Evolutionary conservation across 1,140 invertebrate genomes (phyloP).

Genomic region (Oedothorax gibbosus): DNA sequence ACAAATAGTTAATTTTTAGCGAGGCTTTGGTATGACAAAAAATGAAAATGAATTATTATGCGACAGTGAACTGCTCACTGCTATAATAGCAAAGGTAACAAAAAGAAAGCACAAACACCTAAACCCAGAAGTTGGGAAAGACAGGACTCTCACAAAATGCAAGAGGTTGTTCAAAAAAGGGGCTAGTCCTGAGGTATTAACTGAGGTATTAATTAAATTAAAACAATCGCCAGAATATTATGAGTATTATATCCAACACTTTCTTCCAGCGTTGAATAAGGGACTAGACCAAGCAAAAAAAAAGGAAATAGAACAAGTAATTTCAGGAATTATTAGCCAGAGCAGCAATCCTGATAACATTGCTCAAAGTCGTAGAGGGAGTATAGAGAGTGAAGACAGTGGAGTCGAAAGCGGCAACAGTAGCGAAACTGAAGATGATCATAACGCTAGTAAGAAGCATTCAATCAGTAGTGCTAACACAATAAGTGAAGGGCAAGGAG

Average conservation of each 20-base stretch:
- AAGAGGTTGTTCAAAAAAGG: background rate
- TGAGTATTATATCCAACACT: conserved; percentile 1
- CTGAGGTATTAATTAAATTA: background rate
- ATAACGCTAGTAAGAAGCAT: background rate
- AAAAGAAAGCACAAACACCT: background rate
- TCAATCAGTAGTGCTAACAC: conserved; percentile 2
- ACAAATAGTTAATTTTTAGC: no score
- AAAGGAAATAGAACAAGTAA: conserved; percentile 3
- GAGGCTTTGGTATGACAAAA: background rate
- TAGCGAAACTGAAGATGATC: conserved; percentile 2
- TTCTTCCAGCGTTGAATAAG: conserved; percentile 6
- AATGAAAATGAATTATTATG: background rate
- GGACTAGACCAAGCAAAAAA: background rate
- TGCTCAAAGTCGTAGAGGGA: background rate
- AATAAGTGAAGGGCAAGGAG: background rate
- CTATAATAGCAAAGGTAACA: background rate
- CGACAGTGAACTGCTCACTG: background rate
- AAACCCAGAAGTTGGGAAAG: background rate
- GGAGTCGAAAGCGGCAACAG: background rate
- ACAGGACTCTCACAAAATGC: conserved; percentile 1
- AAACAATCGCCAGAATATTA: background rate
- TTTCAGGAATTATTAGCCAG: background rate
- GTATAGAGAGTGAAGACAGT: no score
- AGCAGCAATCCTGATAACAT: background rate
- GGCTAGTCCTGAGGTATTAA: conserved; percentile 2